These are phyloP conservation scores for Luehdorfia chinensis DNA, from an alignment of 1,140 invertebrate genomes.

Conservation along the genomic window DNA sequence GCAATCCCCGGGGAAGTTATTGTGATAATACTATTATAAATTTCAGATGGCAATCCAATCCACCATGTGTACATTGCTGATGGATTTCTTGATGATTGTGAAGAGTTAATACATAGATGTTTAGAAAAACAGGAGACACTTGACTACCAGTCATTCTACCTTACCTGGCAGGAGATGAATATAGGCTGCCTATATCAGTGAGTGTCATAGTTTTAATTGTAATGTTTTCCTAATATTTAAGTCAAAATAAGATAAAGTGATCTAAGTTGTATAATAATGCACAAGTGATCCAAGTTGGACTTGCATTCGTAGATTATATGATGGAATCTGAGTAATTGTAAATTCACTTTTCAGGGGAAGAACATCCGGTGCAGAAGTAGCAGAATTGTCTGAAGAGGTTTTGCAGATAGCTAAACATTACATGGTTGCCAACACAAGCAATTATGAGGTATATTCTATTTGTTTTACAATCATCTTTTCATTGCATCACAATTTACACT, in stretches of 20 bases:
- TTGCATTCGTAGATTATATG: too few relatives aligned
- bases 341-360: constrained; percentile 31
- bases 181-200: constrained; percentile 47
- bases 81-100: constrained; percentile 53
- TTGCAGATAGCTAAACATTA: constrained; percentile 52
- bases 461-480: too few relatives aligned
- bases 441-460: constrained; percentile 45
- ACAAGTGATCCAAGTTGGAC: too few relatives aligned
- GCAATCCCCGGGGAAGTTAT: too few relatives aligned
- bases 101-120: constrained; percentile 46
- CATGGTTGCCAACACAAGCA: constrained; percentile 46
- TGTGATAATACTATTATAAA: too few relatives aligned
- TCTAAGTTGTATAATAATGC: too few relatives aligned
- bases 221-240: too few relatives aligned
- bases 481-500: too few relatives aligned
- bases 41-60: constrained; percentile 27
- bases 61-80: constrained; percentile 50
- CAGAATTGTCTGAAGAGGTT: constrained; percentile 56
- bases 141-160: constrained; percentile 43
- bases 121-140: constrained; percentile 26
- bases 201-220: constrained; percentile 21
- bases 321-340: too few relatives aligned
- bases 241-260: too few relatives aligned
- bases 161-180: constrained; percentile 54
- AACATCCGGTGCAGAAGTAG: constrained; percentile 45